These are phyloP conservation scores for Sebastes reedi DNA, from an alignment of 2,797 vertebrate genomes.

Conservation along the genomic window DNA sequence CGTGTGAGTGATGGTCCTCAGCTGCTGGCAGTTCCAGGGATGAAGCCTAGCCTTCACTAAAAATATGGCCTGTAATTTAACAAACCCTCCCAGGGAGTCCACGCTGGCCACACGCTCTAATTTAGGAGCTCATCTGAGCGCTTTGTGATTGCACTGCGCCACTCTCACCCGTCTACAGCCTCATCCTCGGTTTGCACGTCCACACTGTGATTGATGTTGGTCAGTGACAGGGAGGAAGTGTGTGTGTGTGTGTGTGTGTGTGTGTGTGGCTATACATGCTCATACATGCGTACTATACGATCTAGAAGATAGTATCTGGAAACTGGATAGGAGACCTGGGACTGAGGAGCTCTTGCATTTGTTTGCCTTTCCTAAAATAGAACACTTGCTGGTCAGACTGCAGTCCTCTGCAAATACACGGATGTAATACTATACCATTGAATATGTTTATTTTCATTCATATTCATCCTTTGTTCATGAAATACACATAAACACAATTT, in stretches of 20 bases:
- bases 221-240: conserved; percentile 13
- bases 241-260: background rate
- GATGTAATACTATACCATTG: conserved; percentile 38
- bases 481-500: background rate
- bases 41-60: conserved; percentile 67
- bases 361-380: conserved; percentile 66
- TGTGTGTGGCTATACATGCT: background rate
- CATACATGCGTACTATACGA: background rate
- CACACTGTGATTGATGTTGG: conserved; percentile 48
- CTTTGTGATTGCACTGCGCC: conserved; percentile 56
- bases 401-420: conserved; percentile 31
- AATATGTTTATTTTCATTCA: conserved; percentile 27
- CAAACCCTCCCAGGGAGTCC: conserved; percentile 62
- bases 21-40: conserved; percentile 60
- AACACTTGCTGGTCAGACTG: conserved; percentile 27
- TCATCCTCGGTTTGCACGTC: conserved; percentile 23
- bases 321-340: conserved; percentile 44
- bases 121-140: conserved; percentile 68
- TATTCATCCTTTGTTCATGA: background rate
- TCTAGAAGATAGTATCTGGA: conserved; percentile 32
- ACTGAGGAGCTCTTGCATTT: conserved; percentile 44
- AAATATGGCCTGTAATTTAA: conserved; percentile 79
- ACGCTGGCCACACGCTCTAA: conserved; percentile 45
- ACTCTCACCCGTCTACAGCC: conserved; percentile 37
- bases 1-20: conserved; percentile 70